These are phyloP conservation scores for Meiosimyza platycephala DNA, from an alignment of 2,888 invertebrate species.

Conservation along the genomic window DNA sequence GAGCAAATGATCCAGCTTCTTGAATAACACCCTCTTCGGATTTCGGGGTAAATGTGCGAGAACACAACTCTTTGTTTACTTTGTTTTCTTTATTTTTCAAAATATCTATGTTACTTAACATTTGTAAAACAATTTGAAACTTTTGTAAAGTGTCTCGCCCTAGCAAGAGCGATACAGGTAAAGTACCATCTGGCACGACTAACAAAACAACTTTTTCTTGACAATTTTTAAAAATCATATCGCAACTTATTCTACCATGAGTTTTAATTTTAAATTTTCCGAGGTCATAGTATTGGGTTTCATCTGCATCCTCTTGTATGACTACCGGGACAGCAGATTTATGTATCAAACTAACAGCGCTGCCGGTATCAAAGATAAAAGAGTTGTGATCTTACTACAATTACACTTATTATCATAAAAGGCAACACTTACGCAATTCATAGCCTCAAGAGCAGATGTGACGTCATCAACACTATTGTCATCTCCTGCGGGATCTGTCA, in stretches of 20 bases:
- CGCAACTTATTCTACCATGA: conserved; percentile 5
- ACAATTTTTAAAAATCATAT: conserved; percentile 20
- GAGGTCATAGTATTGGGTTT: conserved; percentile 30
- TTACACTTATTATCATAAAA: conserved; percentile 21
- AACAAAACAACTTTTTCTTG: conserved; percentile 14
- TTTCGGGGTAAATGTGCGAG: too few relatives aligned
- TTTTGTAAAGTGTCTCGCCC: conserved; percentile 9
- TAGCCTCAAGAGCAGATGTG: conserved; percentile 12
- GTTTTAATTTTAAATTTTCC: conserved; percentile 26
- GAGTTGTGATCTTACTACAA: conserved; percentile 22
- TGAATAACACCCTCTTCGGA: too few relatives aligned
- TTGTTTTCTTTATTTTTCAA: neutral
- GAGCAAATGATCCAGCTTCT: too few relatives aligned
- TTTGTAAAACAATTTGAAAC: conserved; percentile 8
- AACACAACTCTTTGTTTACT: too few relatives aligned
- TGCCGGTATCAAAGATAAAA: conserved; percentile 38
- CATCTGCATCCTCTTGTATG: conserved; percentile 9
- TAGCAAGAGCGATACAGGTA: neutral
- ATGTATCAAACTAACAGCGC: conserved; percentile 36
- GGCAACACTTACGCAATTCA: conserved; percentile 29
- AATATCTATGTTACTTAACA: neutral
- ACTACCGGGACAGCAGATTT: conserved; percentile 26
- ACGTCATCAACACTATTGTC: neutral
- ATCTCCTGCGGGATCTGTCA: neutral
- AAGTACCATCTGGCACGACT: conserved; percentile 8